Evolutionary conservation across 2,113 vertebrate genomes (phyloP), one percentile per base, ranked within the genome.

Genomic region (Aplodontia rufa): DNA sequence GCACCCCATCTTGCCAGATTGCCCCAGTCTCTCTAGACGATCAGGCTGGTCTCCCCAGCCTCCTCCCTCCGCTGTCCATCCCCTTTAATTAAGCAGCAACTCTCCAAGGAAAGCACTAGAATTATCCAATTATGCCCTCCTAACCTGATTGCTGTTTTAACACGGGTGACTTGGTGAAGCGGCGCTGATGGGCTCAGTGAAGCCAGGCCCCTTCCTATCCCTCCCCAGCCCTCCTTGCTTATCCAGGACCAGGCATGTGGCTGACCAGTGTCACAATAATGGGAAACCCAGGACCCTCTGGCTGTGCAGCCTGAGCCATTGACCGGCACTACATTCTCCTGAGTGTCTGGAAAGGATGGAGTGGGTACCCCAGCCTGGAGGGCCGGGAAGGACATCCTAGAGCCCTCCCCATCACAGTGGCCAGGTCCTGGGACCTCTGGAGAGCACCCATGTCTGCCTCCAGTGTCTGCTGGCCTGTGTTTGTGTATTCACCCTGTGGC

Each of bases 81-180:
- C 64, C 89, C 75, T 90, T 97, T 97, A 96, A 97, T 97, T 97
- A 97, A 96, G 94, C 91, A 76, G 85, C 74, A 87, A 76, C 71
- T 93, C 97, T 95, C 96, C 24, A 66, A 49, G 91, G 95, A 95
- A 91, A 90, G 94, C 93, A 91, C 96, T 75, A 93, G 96, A 96
- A 95, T 98, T 90, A 97, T 78, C 92, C 93, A 97, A 96, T 97
- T 95, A 95, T 26, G 81, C 5, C 32, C 84, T 87, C 68, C 96
- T 95, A 83, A 96, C 95, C 91, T 88, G 81, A 97, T 72, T 93
- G 91, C 90, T 71, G 3, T 75, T 2, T 79, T 90, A 58, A 55
- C 72, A 13, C 66, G 13, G 30, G 87, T 69, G 68, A 35, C 75
- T 47, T 45, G 60, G 85, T 0, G 37, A 64, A 55, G 91, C 91